Evolutionary conservation across 2,888 invertebrate species (phyloP).

Genomic region (Pilophorus perplexus): DNA sequence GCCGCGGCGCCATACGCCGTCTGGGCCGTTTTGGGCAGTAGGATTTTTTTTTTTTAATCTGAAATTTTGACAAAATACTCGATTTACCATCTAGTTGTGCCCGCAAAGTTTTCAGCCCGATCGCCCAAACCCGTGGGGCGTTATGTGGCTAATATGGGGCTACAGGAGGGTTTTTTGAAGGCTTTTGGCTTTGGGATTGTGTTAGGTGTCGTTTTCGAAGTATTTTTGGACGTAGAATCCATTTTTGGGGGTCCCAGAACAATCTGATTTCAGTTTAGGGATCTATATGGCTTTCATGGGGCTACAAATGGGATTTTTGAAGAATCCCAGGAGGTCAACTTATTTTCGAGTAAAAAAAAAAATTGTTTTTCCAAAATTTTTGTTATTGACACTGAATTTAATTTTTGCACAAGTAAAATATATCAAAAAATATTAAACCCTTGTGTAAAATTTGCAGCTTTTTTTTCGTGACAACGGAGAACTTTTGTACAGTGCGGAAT

Average conservation of each 20-base stretch:
- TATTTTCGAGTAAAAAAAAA: no score
- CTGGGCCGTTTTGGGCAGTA: background rate
- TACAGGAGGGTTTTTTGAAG: background rate
- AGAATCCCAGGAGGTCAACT: no score
- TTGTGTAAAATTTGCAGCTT: no score
- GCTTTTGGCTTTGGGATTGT: background rate
- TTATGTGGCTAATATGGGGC: background rate
- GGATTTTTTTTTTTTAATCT: background rate
- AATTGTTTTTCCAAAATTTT: no score
- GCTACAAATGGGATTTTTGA: no score
- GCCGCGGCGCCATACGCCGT: background rate
- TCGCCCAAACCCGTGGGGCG: background rate
- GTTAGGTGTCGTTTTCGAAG: background rate
- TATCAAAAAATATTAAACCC: no score
- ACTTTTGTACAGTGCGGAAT: no score
- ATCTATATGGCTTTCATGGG: no score
- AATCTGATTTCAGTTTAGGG: no score
- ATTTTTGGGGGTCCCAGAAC: background rate
- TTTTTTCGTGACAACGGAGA: no score
- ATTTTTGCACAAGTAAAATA: no score
- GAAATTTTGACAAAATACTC: background rate
- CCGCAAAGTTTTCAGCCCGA: background rate
- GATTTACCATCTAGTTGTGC: background rate
- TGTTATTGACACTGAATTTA: no score
- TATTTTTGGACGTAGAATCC: background rate